Percentiles rank a stretch among this genome's conserved stretches.
phyloP scores from a whole-genome alignment of 2,797 vertebrate genomes.

The Myotis vivesi region DNA sequence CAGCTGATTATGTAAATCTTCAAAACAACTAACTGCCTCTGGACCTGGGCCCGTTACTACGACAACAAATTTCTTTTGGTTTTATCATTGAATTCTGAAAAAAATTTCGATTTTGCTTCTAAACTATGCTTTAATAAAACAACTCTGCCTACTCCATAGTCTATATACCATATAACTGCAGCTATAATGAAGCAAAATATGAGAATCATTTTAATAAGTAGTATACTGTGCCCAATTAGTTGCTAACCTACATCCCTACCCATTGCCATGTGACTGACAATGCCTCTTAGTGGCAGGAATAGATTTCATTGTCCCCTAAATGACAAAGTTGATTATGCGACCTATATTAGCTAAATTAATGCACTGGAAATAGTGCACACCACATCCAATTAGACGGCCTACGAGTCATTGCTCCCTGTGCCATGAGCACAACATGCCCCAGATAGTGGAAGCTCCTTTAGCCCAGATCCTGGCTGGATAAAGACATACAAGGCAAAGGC shows the following conservation, averaged over 20 bases:
- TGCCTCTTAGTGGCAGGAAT: not conserved
- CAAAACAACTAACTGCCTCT: not conserved
- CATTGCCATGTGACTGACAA: not conserved
- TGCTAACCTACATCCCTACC: not conserved
- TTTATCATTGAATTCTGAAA: conserved; percentile 21
- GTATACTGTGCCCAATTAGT: not conserved
- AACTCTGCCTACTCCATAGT: not conserved
- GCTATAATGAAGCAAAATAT: not conserved
- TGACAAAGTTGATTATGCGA: not conserved
- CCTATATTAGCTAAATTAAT: not conserved
- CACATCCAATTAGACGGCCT: not conserved
- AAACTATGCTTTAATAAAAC: not conserved
- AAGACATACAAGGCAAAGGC: not conserved
- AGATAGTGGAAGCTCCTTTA: not conserved
- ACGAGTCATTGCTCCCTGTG: not conserved
- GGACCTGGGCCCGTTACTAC: not conserved
- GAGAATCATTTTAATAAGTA: not conserved
- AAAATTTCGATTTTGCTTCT: not conserved
- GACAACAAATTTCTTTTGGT: conserved; percentile 18
- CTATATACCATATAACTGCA: not conserved
- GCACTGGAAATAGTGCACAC: not conserved
- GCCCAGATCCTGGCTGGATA: not conserved
- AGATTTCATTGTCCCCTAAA: not conserved
- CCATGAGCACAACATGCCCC: not conserved
- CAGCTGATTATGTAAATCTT: conserved; percentile 15